Conservation (phyloP, 1,140 invertebrate genomes). For the Epicauta chinensis region DNA sequence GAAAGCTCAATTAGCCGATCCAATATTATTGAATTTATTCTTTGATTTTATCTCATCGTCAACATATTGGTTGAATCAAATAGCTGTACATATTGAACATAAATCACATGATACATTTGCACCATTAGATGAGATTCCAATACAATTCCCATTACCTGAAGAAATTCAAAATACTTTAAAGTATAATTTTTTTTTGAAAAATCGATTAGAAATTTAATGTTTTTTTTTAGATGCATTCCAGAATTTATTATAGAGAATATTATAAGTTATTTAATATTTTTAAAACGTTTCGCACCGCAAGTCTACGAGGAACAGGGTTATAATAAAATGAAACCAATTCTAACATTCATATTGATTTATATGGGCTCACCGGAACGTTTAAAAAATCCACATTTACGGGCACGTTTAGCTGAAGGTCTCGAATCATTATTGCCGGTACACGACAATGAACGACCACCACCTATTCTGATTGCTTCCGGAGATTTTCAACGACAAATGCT, state of each 20-base stretch:
- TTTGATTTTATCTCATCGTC: constrained; percentile 75
- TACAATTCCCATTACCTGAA: constrained; percentile 62
- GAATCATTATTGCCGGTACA: constrained; percentile 72
- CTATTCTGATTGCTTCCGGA: constrained; percentile 52
- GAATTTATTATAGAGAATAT: constrained; percentile 89
- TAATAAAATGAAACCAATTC: constrained; percentile 59
- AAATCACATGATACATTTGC: constrained; percentile 44
- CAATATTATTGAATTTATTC: constrained; percentile 58
- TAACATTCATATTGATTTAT: constrained; percentile 64
- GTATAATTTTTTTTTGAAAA: too few species aligned
- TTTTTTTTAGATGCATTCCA: constrained; percentile 64
- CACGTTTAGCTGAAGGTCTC: constrained; percentile 80
- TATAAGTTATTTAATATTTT: constrained; percentile 68
- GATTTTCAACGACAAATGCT: constrained; percentile 66
- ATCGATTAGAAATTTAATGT: too few species aligned
- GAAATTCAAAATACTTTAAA: constrained; percentile 56
- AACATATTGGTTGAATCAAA: constrained; percentile 77
- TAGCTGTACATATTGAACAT: constrained; percentile 47
- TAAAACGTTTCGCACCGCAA: constrained; percentile 57
- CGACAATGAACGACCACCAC: constrained; percentile 47
- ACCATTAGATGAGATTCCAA: constrained; percentile 47
- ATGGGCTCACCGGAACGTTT: constrained; percentile 74
- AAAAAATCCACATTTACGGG: constrained; percentile 87
- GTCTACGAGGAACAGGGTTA: constrained; percentile 56
- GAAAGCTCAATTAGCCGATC: constrained; percentile 66